A percentile compares a stretch with the other conserved stretches of the same genome.
These are phyloP conservation scores for Mayetiola destructor DNA, from an alignment of 2,888 invertebrate genomes.

Conservation along the genomic window DNA sequence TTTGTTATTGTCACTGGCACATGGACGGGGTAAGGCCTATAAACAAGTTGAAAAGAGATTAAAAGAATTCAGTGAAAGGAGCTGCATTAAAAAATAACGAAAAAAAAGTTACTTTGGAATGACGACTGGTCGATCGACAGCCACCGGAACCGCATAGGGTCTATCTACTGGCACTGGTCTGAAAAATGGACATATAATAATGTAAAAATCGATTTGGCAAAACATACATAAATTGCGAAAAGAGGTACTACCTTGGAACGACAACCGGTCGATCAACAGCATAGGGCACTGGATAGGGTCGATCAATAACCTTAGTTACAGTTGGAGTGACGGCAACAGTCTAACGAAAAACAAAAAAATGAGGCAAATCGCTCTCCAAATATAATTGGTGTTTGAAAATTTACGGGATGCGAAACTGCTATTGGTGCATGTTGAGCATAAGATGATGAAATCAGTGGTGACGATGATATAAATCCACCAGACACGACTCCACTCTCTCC, in stretches of 20 bases:
- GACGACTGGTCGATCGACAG: constrained; percentile 1
- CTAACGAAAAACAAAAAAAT: background rate
- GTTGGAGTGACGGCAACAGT: background rate
- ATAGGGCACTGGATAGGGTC: background rate
- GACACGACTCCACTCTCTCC: background rate
- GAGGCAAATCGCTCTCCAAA: no score
- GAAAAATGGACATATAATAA: background rate
- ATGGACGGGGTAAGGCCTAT: no score
- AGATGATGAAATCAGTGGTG: background rate
- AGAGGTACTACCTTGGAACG: background rate
- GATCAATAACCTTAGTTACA: background rate
- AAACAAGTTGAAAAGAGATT: no score
- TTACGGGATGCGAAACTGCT: no score
- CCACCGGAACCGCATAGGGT: no score
- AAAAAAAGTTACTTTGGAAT: constrained; percentile 5
- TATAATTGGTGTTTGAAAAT: background rate
- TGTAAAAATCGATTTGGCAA: background rate
- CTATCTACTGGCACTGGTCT: constrained; percentile 2
- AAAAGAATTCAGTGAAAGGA: no score
- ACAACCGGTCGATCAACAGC: background rate
- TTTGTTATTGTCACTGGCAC: no score
- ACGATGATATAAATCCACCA: background rate
- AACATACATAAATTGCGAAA: background rate
- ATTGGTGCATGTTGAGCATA: background rate
- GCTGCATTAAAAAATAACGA: no score